Evolutionary conservation across 2,888 invertebrate genomes (phyloP), one percentile per base, ranked within the genome.

Genomic region (Ethmia dodecea): DNA sequence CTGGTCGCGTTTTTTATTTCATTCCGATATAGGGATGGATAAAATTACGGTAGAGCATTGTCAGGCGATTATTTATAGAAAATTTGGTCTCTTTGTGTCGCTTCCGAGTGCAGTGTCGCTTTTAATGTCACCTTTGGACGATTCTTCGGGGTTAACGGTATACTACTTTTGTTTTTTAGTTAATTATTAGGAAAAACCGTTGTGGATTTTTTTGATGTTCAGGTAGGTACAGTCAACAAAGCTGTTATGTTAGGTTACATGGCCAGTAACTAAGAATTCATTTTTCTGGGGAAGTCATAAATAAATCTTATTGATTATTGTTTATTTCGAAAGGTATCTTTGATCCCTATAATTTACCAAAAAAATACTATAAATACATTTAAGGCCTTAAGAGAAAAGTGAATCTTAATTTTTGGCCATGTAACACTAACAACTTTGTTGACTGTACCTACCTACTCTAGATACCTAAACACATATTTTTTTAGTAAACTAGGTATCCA

Each of bases 11-110:
- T 79, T 81, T 81, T 84, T 79, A 76, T 69, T 69, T 60, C 68
- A 78, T 80, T 77, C 76, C 76, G 70, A 79, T 75, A 75, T 64
- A 74, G 72, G 78, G 78, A 73, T 72, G 79, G 78, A 80, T 81
- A 75, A 81, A 81, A 79, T 81, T 80, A 80, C 83, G 61, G 56
- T 55, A 57, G 59, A 55, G 68, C 67, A 78, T 83, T 83, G 83
- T 84, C 62, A 73, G 63, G 63, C 76, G 80, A 81, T 81, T 83
- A 84, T 83, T 84, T 83, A 80, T 84, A 83, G 79, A 83, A 79
- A 80, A 80, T 78, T 83, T 75, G 68, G 74, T 59, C 63, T 67
- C 77, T 79, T 84, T 83, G 80, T 83, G 67, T 62, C 60, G 67
- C 67, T 72, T 74, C 71, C 67, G 72, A 74, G 63, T 59, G 68